Evolutionary conservation across 1,140 invertebrate genomes (phyloP).

Genomic region (Phymastichus coffea): DNA sequence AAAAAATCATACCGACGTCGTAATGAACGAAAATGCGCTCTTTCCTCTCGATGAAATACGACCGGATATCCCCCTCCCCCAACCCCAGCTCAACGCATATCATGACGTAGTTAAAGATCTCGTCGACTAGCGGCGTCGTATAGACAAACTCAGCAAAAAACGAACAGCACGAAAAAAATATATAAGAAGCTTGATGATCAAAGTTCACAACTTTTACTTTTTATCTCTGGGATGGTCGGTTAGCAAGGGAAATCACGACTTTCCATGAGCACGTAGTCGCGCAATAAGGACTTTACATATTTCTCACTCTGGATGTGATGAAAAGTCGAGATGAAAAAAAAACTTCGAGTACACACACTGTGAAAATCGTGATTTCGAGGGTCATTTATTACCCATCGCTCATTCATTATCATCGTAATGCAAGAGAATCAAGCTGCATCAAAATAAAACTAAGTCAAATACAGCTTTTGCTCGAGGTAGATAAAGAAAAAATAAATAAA

Average conservation of each 20-base stretch:
- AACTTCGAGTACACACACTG: not conserved
- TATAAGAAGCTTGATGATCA: slow-evolving; percentile 1
- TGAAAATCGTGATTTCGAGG: slow-evolving; percentile 6
- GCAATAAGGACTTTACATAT: no score
- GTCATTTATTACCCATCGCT: no score
- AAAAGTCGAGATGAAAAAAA: not conserved
- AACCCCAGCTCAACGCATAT: no score
- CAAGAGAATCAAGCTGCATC: slow-evolving; percentile 32
- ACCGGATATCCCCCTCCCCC: no score
- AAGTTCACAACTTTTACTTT: slow-evolving; percentile 4
- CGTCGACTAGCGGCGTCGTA: no score
- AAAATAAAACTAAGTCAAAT: slow-evolving; percentile 26
- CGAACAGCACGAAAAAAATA: not conserved
- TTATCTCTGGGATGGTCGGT: not conserved
- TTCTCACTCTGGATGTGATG: no score
- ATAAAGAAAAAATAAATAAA: not conserved
- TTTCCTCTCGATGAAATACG: slow-evolving; percentile 22
- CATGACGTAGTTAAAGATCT: not conserved
- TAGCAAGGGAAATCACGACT: slow-evolving; percentile 7
- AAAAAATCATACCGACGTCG: no score
- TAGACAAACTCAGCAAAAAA: no score
- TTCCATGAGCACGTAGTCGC: not conserved
- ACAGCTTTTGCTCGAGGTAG: no score
- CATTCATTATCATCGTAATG: slow-evolving; percentile 2
- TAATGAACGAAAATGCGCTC: slow-evolving; percentile 27